Base-by-base conservation (phyloP, 2,113 vertebrate species). In the Raja brachyura region DNA sequence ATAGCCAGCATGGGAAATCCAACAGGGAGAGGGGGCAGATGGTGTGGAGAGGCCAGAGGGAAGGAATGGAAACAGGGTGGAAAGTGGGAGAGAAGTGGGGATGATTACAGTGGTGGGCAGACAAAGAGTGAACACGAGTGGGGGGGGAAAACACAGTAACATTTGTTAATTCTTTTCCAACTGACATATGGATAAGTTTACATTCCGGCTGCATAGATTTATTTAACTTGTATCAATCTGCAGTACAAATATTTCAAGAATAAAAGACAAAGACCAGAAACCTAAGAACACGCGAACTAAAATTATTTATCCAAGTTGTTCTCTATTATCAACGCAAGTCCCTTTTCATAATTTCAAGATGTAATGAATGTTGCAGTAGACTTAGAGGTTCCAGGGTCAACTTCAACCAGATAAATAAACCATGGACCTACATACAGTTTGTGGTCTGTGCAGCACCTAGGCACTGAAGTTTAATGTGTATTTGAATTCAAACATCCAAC, bases 61-160 rank as follows among this genome's bases (percentile, higher is more conserved):
- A 78, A 31, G 28, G 76, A 78, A 39, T 31, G n/a, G 76, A 28
- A 39, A 39, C 94, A 18, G 93, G 16, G 76, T 78, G 76, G 76
- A 78, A 14, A 6, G 31, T 78, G n/a, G 4, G 5, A 33, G 25
- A 94, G 88, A 93, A 18, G 94, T 59, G 25, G 9, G 56, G 18
- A 10, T 88, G 61, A 61, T 31, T 85, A 73, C 59, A 76, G 59
- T 5, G 74, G 54, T 5, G 22, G 59, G 68, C 28, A 48, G 66
- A 73, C 7, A 31, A 31, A 31, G 66, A 13, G 75, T 31, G 75
- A 77, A 77, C 16, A 33, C 13, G 11, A 2, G 39, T 48, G 33
- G 54, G 18, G 22, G 54, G 25, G 54, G 54, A 3, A 28, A 56
- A 63, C n/a, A 59, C 4, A 77, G n/a, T 77, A 77, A 77, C 31